Percentiles rank a stretch among this genome's conserved stretches.
Conservation (phyloP, 2,113 vertebrate genomes). For the Procavia capensis region DNA sequence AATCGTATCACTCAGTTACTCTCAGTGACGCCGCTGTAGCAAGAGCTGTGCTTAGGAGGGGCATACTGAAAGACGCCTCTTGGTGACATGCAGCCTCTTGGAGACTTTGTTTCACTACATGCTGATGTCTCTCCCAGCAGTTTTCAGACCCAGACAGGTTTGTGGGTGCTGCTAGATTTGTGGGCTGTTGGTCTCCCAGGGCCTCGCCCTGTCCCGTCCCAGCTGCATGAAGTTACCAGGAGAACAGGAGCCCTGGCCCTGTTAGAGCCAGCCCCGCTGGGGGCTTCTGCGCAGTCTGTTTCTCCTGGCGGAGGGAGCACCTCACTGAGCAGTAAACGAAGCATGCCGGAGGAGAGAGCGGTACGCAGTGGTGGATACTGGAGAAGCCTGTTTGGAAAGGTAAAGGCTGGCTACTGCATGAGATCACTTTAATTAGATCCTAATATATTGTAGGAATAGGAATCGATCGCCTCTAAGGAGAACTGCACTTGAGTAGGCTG, state of each 20-base stretch:
- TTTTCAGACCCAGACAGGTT: constrained; percentile 77
- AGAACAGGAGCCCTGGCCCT: constrained; percentile 83
- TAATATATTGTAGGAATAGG: constrained; percentile 56
- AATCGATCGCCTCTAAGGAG: constrained; percentile 2
- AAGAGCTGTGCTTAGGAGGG: constrained; percentile 15
- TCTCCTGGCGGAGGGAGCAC: constrained; percentile 87
- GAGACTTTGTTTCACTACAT: constrained; percentile 75
- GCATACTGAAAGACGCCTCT: constrained; percentile 58
- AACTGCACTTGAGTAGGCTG: constrained; percentile 11
- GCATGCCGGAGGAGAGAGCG: constrained; percentile 85
- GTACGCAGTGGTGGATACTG: constrained; percentile 85
- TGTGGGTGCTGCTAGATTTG: constrained; percentile 80
- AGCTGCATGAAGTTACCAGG: constrained; percentile 86
- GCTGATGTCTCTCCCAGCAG: constrained; percentile 76
- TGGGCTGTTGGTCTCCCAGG: constrained; percentile 81
- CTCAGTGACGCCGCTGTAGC: neutral
- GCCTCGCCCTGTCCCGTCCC: constrained; percentile 83
- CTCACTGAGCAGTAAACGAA: constrained; percentile 84
- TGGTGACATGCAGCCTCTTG: constrained; percentile 76
- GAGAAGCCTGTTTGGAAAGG: constrained; percentile 83
- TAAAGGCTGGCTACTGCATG: constrained; percentile 78
- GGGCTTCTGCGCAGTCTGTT: constrained; percentile 86
- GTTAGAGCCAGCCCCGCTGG: constrained; percentile 84
- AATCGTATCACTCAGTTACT: neutral
- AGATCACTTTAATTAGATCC: constrained; percentile 59